Base-by-base conservation (phyloP, 2,888 invertebrate genomes). In the Digitonthophagus gazella region DNA sequence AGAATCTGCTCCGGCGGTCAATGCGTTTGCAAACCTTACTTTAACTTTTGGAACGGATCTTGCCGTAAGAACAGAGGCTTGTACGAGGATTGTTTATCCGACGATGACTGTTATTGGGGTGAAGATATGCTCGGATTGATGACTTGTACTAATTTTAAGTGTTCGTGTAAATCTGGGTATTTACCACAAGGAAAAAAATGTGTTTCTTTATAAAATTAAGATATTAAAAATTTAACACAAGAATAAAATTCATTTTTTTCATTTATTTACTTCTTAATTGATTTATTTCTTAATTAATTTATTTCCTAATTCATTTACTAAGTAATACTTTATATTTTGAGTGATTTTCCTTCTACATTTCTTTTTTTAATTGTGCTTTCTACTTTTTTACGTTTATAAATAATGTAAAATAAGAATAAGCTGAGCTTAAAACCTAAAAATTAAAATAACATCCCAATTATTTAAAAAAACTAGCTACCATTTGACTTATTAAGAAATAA, bases 21-120 rank as follows among this genome's bases (percentile, higher is more conserved):
- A 8, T 65, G 65, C 5, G 18, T 2, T 65, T 65, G 65, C 54
- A 65, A 15, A 1, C 65, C 65, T 15, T 18, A 55, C n/a, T 55
- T 15, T 44, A 44, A 65, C 64, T 19, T 64, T 16, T 44, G 22
- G 28, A 15, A 19, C n/a, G 54, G 44, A 6, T 15, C 16, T 44
- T 65, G 65, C 19, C 15, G 54, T 15, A 65, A 5, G 54, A 65
- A 65, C n/a, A 65, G 16, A 44, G 65, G 65, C 16, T 55, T 65
- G 3, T 55, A 55, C 15, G 65, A 65, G 15, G 18, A 55, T 54
- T 65, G 65, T 54, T n/a, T 19, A 15, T 8, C 44, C 15, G 65
- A 65, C 54, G 54, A 54, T 55, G 65, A 65, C 16, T 65, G 65
- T 54, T 65, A 65, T 44, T 54, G 28, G 65, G 65, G 65, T 14